These are phyloP conservation scores for Caenorhabditis virilis DNA, from an alignment of 2,888 invertebrate genomes.

Conservation along the genomic window DNA sequence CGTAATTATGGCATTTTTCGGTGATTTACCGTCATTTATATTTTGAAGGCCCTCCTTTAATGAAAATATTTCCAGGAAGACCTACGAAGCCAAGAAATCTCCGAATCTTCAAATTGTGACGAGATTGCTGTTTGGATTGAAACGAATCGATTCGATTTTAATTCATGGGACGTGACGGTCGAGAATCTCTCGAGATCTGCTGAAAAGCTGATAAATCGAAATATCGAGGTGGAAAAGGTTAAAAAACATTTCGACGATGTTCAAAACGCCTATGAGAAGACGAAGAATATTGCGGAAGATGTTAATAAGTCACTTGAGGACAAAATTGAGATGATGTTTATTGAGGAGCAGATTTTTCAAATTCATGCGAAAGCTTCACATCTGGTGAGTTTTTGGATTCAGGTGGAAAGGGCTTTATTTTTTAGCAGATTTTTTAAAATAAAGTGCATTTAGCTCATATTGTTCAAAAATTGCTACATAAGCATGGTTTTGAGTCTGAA, in stretches of 20 bases:
- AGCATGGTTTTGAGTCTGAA: no score
- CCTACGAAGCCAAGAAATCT: no score
- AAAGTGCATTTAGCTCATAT: no score
- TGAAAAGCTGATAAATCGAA: constrained; percentile 4
- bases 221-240: constrained; percentile 2
- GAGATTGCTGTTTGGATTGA: constrained; percentile 28
- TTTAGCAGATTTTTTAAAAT: not conserved
- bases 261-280: not conserved
- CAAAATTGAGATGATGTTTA: constrained; percentile 9
- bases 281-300: not conserved
- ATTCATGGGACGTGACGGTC: constrained; percentile 19
- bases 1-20: no score
- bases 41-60: no score
- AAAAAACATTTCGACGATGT: constrained; percentile 2
- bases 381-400: constrained; percentile 9
- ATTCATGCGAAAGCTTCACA: constrained; percentile 21
- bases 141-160: constrained; percentile 21
- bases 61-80: no score
- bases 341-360: constrained; percentile 18
- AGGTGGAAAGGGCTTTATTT: not conserved
- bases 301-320: constrained; percentile 10
- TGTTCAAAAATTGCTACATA: no score
- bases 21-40: no score
- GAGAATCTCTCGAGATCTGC: constrained; percentile 4
- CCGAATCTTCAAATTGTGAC: no score